Evolutionary conservation across 1,140 invertebrate species (phyloP), one percentile per base, ranked within the genome.

Genomic region (Micrasema longulum): DNA sequence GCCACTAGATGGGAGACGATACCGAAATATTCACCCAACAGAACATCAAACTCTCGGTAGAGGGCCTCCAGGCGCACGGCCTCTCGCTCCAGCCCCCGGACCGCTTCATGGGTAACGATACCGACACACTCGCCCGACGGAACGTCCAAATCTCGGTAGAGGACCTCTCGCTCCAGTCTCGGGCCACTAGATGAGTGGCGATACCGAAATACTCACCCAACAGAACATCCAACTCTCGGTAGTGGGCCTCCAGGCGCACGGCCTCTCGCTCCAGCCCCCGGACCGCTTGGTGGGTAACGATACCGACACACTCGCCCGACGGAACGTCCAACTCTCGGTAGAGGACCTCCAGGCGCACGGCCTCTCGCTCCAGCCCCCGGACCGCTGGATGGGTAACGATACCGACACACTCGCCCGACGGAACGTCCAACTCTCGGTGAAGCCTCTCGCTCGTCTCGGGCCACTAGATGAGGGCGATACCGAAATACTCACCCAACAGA

Each of bases 241-340:
- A 76, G 12, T 69, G 38, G 12, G 26, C 12, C 55, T 76, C 72
- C 22, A 76, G 63, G 12, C 11, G 50, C 7, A 16, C 7, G 7
- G 74, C 65, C 45, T 73, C 72, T 9, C 18, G n/a, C 53, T 73
- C 69, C 20, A 74, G 26, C 10, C 43, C 43, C 10, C 31, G n/a
- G n/a, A n/a, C n/a, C n/a, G n/a, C n/a, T n/a, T n/a, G n/a, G n/a
- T n/a, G n/a, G n/a, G n/a, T n/a, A n/a, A n/a, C n/a, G n/a, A n/a
- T n/a, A n/a, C n/a, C n/a, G n/a, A n/a, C n/a, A n/a, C n/a, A n/a
- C n/a, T n/a, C n/a, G n/a, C n/a, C n/a, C n/a, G n/a, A n/a, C n/a
- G n/a, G n/a, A n/a, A n/a, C n/a, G 57, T 76, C 74, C 50, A 70
- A 67, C 35, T 76, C 74, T 41, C 57, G 65, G 52, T 76, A 76